Evolutionary conservation across 2,888 invertebrate genomes (phyloP).

Genomic region (Platycnemis pennipes): DNA sequence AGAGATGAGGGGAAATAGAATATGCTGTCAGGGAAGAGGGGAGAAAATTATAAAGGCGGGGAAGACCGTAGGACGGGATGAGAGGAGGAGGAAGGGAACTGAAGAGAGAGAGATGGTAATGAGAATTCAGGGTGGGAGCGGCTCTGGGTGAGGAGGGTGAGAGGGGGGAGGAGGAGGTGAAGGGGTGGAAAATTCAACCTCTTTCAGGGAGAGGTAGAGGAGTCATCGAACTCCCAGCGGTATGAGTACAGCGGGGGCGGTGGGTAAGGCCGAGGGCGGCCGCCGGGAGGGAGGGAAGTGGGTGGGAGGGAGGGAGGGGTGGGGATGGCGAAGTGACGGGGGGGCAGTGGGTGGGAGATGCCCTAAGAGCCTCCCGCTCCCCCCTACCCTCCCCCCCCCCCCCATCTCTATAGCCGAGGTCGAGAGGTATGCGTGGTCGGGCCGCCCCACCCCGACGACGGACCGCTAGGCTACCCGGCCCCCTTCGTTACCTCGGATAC

Average conservation of each 20-base stretch:
- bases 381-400: background rate
- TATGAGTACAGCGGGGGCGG: conserved; percentile 62
- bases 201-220: conserved; percentile 63
- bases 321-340: background rate
- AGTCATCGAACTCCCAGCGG: conserved; percentile 62
- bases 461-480: conserved; percentile 29
- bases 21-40: background rate
- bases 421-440: conserved; percentile 39
- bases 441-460: background rate
- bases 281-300: background rate
- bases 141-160: background rate
- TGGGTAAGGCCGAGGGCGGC: background rate
- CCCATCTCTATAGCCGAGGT: background rate
- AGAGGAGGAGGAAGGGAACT: background rate
- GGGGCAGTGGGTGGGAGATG: background rate
- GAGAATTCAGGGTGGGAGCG: conserved; percentile 30
- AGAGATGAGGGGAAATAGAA: background rate
- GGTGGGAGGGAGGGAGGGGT: background rate
- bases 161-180: background rate
- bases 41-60: conserved; percentile 39
- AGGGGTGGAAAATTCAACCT: conserved; percentile 59
- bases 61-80: background rate
- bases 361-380: conserved; percentile 3
- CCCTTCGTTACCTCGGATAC: conserved; percentile 22
- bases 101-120: conserved; percentile 61